Evolutionary conservation across 2,888 invertebrate genomes (phyloP).

Genomic region (Polydrusus cervinus): DNA sequence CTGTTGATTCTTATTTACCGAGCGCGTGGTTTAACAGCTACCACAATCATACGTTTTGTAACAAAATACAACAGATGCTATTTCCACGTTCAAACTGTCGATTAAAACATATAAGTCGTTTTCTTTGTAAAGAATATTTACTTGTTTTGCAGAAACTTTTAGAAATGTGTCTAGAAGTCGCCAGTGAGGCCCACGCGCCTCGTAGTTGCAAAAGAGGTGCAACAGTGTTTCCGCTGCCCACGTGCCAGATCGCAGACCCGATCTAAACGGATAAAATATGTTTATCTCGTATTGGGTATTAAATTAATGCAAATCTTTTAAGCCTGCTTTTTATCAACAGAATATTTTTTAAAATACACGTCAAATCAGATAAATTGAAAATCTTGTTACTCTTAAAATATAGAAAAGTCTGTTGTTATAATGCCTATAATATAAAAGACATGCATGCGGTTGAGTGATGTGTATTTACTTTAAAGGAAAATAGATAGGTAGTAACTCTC

Average conservation of each 20-base stretch:
- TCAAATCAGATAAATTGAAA: not conserved
- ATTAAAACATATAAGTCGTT: slow-evolving; percentile 36
- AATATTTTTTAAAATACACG: not conserved
- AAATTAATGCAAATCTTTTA: slow-evolving; percentile 50
- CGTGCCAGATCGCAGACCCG: slow-evolving; percentile 33
- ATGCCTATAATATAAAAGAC: too few relatives aligned
- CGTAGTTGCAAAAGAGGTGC: slow-evolving; percentile 45
- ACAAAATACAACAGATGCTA: slow-evolving; percentile 6
- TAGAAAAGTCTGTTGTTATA: too few relatives aligned
- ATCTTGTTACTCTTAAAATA: too few relatives aligned
- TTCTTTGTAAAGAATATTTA: slow-evolving; percentile 24
- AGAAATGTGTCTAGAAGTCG: slow-evolving; percentile 43
- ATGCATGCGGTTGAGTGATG: too few relatives aligned
- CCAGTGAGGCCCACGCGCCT: slow-evolving; percentile 33
- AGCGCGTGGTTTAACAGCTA: not conserved
- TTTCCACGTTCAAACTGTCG: not conserved
- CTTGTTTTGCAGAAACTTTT: slow-evolving; percentile 19
- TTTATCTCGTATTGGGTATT: slow-evolving; percentile 44
- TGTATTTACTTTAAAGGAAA: too few relatives aligned
- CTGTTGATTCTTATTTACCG: not conserved
- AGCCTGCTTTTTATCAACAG: slow-evolving; percentile 22
- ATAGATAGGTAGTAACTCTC: too few relatives aligned
- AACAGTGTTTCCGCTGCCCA: slow-evolving; percentile 51
- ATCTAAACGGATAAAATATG: slow-evolving; percentile 36
- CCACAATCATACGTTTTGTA: not conserved